These are phyloP conservation scores for Epinotia nisella DNA, from an alignment of 2,888 invertebrate genomes.

Conservation along the genomic window DNA sequence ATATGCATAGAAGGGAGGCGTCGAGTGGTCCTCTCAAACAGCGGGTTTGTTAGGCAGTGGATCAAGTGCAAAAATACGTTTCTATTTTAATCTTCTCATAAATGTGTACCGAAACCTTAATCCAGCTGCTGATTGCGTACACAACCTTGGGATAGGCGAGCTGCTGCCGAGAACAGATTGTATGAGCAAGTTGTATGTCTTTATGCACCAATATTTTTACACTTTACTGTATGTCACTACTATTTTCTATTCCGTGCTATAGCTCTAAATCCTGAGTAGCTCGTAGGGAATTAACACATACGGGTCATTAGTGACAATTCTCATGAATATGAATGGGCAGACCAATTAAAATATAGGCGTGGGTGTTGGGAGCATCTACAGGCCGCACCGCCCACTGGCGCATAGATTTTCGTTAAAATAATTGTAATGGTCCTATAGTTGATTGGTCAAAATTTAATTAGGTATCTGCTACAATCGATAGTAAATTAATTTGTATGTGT, in stretches of 20 bases:
- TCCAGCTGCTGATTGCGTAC: too few species aligned
- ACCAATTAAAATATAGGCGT: slow-evolving; percentile 52
- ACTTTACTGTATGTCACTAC: too few species aligned
- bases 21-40: too few species aligned
- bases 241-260: slow-evolving; percentile 7
- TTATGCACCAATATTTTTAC: too few species aligned
- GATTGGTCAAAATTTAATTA: neutral
- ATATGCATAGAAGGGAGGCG: neutral
- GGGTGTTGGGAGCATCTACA: slow-evolving; percentile 47
- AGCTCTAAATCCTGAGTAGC: slow-evolving; percentile 39
- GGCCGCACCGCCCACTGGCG: slow-evolving; percentile 18
- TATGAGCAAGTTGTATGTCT: too few species aligned
- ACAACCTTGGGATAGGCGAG: too few species aligned
- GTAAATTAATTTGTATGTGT: too few species aligned
- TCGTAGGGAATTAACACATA: slow-evolving; percentile 55
- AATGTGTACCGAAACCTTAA: too few species aligned
- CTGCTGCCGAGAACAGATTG: too few species aligned
- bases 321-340: slow-evolving; percentile 54
- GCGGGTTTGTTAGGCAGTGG: neutral
- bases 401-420: slow-evolving; percentile 3
- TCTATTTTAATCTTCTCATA: too few species aligned
- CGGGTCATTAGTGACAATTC: slow-evolving; percentile 53
- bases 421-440: neutral
- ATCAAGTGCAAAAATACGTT: too few species aligned
- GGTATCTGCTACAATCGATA: too few species aligned